phyloP scores from a whole-genome alignment of 2,888 invertebrate genomes.

The Drosophila neutralis region DNA sequence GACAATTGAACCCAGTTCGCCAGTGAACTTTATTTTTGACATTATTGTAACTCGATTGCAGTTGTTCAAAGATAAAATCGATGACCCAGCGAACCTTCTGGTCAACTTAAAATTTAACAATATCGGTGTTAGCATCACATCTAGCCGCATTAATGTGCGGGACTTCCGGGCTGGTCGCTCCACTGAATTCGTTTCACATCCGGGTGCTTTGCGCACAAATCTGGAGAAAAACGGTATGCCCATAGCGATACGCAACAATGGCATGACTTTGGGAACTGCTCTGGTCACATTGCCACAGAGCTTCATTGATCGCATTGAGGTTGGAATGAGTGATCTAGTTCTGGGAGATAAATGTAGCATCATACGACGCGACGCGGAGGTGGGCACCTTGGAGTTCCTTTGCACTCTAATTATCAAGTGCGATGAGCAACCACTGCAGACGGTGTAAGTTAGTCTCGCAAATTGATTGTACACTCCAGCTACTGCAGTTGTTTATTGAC shows the following conservation, averaged over 20 bases:
- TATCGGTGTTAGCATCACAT: constrained; percentile 59
- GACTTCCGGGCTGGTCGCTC: constrained; percentile 69
- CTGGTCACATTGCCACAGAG: constrained; percentile 55
- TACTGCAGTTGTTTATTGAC: not conserved
- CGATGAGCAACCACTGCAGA: constrained; percentile 24
- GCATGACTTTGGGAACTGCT: constrained; percentile 32
- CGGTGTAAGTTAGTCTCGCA: constrained; percentile 1
- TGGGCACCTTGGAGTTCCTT: constrained; percentile 64
- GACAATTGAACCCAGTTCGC: not conserved
- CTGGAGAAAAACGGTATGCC: constrained; percentile 60
- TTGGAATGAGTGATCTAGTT: constrained; percentile 56
- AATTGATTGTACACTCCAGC: not conserved
- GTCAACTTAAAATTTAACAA: constrained; percentile 60
- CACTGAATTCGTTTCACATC: constrained; percentile 53
- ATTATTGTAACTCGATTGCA: constrained; percentile 63
- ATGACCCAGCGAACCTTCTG: constrained; percentile 43
- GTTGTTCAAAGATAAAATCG: constrained; percentile 39
- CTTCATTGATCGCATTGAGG: constrained; percentile 59
- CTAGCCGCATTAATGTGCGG: constrained; percentile 74
- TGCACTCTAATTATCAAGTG: constrained; percentile 68
- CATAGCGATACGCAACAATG: constrained; percentile 51
- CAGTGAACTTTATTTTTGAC: constrained; percentile 64
- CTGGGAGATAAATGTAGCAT: constrained; percentile 52
- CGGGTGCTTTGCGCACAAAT: constrained; percentile 42
- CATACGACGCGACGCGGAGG: constrained; percentile 3